Conservation (phyloP, 2,888 invertebrate genomes). For the Microctonus brassicae region DNA sequence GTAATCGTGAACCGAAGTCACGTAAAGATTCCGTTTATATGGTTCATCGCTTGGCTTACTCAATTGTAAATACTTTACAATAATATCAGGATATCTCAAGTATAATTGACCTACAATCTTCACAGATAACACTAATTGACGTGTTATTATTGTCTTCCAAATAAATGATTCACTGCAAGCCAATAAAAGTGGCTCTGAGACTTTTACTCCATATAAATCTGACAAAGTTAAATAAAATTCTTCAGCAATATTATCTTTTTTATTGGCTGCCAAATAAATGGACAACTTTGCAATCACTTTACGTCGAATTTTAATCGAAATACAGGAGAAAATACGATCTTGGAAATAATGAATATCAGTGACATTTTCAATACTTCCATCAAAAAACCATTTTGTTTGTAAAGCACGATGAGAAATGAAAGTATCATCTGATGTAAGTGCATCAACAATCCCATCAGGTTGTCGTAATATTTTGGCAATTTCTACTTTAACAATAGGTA, state of each 20-base stretch:
- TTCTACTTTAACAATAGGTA: conserved; percentile 52
- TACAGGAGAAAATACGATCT: conserved; percentile 49
- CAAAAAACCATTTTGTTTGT: conserved; percentile 55
- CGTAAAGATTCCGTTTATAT: background rate
- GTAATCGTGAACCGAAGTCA: conserved; percentile 41
- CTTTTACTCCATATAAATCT: conserved; percentile 46
- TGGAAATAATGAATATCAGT: conserved; percentile 54
- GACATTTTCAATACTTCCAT: conserved; percentile 46
- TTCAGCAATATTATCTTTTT: conserved; percentile 48
- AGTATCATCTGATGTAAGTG: conserved; percentile 58
- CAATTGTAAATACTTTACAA: conserved; percentile 56
- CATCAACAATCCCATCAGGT: conserved; percentile 48
- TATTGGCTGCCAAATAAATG: conserved; percentile 36
- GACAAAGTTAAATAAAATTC: conserved; percentile 52
- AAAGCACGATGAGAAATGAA: conserved; percentile 54
- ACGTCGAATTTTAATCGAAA: conserved; percentile 53
- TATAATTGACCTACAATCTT: conserved; percentile 43
- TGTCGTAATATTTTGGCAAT: conserved; percentile 51
- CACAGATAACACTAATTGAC: conserved; percentile 41
- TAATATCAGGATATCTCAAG: conserved; percentile 51
- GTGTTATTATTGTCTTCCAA: conserved; percentile 40
- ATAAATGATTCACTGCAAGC: conserved; percentile 57
- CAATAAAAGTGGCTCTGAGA: conserved; percentile 53
- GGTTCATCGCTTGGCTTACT: conserved; percentile 18
- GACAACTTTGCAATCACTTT: conserved; percentile 56